Base-by-base conservation (phyloP, 2,113 vertebrate genomes). In the Opisthocomus hoazin region DNA sequence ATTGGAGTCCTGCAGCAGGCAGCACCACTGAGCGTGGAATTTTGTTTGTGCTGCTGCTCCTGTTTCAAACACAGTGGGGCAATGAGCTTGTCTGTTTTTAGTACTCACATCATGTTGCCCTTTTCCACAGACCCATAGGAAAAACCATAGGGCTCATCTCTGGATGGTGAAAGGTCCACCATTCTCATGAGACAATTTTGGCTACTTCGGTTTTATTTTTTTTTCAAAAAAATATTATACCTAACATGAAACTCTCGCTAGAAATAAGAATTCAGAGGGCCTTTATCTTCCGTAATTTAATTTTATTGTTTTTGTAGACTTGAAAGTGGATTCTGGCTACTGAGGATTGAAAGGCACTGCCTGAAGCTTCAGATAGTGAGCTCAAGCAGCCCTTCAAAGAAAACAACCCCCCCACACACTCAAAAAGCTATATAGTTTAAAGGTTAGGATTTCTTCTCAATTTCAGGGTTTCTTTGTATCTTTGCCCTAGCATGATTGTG, bases 321-420 rank as follows among this genome's bases (percentile, higher is more conserved):
- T 96, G 90, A 90, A 97, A 95, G 92, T 91, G 65, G 46, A 86
- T 94, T 96, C 70, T 91, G 74, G 71, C 76, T 96, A 65, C 84
- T 90, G 27, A 96, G 89, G 71, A 93, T 45, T 90, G 96, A 97
- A 97, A 95, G 68, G 69, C 58, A 91, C 95, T 96, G 92, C 83
- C 83, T 89, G 96, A 89, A 97, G 96, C 94, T 97, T 97, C 88
- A 91, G 95, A 93, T 83, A 97, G 96, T 57, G 57, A 93, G 87
- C 63, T 92, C 89, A 91, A 61, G 70, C 75, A 96, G 73, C 87
- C 53, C 83, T 96, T 96, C 87, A 75, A 83, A 88, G 48, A 93
- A 86, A 91, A 87, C 66, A 95, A 93, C 96, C 66, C 39, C 39
- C 66, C 91, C 63, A 92, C 81, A 71, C 89, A 90, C 92, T 90